phyloP scores from a whole-genome alignment of 2,113 vertebrate genomes.

The Rhagologus leucostigma region DNA sequence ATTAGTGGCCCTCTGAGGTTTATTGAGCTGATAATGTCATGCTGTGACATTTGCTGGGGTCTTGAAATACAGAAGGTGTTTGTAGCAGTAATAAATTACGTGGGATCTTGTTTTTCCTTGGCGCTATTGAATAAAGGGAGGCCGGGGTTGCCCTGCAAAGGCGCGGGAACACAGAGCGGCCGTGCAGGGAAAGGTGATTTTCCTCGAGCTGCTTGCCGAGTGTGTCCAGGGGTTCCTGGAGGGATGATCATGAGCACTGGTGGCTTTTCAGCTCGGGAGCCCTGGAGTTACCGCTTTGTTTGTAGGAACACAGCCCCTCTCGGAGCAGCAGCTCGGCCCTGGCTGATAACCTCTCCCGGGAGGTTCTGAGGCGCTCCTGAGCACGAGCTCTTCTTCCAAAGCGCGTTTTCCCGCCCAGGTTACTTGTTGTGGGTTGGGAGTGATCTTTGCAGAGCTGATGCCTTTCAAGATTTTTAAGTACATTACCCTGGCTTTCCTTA shows the following conservation, averaged over 20 bases:
- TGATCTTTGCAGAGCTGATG: not conserved
- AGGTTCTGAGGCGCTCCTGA: accelerated
- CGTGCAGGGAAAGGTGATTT: not conserved
- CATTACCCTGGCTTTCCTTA: not conserved
- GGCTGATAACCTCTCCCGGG: accelerated
- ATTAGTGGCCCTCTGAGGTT: not conserved
- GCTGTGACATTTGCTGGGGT: not conserved
- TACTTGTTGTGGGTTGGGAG: not conserved
- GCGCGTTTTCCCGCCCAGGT: accelerated
- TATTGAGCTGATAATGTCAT: accelerated
- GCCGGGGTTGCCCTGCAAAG: not conserved
- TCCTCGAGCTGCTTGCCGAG: not conserved
- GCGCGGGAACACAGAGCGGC: not conserved
- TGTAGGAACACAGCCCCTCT: not conserved
- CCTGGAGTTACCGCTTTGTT: accelerated
- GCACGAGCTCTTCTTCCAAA: not conserved
- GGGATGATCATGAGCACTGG: not conserved
- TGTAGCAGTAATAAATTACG: accelerated
- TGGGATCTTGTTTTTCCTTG: not conserved
- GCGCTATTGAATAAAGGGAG: not conserved
- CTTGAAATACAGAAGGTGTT: not conserved
- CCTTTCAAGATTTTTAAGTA: not conserved
- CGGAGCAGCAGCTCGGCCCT: not conserved
- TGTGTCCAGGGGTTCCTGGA: accelerated
- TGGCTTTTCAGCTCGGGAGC: not conserved